Evolutionary conservation across 2,888 invertebrate genomes (phyloP), one percentile per base, ranked within the genome.

Genomic region (Epirrhoe alternata): DNA sequence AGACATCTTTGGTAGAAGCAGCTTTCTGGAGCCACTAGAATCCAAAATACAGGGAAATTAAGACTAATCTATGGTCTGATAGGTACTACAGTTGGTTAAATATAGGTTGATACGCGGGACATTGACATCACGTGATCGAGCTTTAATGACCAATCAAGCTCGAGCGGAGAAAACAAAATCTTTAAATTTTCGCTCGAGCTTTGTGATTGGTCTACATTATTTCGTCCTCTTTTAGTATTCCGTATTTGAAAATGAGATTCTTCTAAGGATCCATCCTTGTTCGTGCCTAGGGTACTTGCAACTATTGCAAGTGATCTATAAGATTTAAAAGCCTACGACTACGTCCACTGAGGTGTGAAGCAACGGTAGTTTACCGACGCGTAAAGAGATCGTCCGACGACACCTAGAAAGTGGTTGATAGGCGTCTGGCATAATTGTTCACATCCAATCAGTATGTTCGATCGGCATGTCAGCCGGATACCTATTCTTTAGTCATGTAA

Each of bases 371-470:
- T 50, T 50, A 68, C 47, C 74, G 79, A 80, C 77, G 83, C 86
- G 84, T 86, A 77, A 85, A 83, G 75, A 80, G 77, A 80, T 75
- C 74, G 74, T 74, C 76, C 72, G 74, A 73, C 75, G 75, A 72
- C 76, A 74, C 74, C 83, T 79, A 86, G 90, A 90, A 90, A 90
- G 90, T 86, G 78, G 74, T 82, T 87, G 89, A 90, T 86, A 77
- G 89, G 84, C 90, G 84, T 80, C 76, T 87, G 88, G 85, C 88
- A 89, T 89, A 87, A 90, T 90, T 90, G 89, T 80, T 81, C 89
- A 88, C 68, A 55, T 64, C 70, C 73, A 74, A 71, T 30, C 58
- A 57, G 73, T 60, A 50, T 62, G 50, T 62, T 57, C 56, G 45
- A 52, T 63, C 35, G 51, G 57, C 47, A 45, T 47, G 52, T 52